Conservation (phyloP, 2,113 vertebrate species). For the Caloenas nicobarica region DNA sequence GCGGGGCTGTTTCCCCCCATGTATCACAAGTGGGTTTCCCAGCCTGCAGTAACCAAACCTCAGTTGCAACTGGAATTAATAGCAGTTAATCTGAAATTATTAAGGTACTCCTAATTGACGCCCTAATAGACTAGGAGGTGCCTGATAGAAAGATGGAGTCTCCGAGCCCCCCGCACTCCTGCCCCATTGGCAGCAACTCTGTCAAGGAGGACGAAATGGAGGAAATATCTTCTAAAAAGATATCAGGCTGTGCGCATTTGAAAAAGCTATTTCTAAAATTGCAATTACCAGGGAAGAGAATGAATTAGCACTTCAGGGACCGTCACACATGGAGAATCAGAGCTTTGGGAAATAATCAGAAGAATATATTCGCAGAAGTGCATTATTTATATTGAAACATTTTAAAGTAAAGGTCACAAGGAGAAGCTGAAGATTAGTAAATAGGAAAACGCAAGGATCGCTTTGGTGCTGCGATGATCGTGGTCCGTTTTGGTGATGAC, state of each 20-base stretch:
- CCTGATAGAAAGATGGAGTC: not conserved
- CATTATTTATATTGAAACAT: conserved; percentile 77
- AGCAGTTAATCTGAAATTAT: not conserved
- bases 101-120: not conserved
- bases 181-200: too few relatives aligned
- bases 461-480: not conserved
- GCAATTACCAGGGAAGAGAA: conserved; percentile 78
- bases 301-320: conserved; percentile 80
- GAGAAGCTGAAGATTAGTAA: conserved; percentile 68
- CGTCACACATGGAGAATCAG: conserved; percentile 73
- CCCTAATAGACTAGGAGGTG: not conserved
- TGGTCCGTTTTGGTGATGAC: conserved; percentile 20
- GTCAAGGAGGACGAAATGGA: not conserved
- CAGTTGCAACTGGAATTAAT: not conserved
- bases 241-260: conserved; percentile 65
- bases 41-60: not conserved
- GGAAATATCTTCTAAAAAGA: not conserved
- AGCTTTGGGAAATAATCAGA: conserved; percentile 73
- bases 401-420: conserved; percentile 69
- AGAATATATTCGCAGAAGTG: conserved; percentile 73
- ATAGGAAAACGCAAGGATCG: conserved; percentile 48
- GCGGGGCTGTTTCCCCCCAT: not conserved
- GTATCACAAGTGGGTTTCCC: fast-evolving
- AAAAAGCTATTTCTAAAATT: conserved; percentile 77
- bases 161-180: too few relatives aligned